Base-by-base conservation (phyloP, 2,113 vertebrate species). In the Hemichromis elongatus region DNA sequence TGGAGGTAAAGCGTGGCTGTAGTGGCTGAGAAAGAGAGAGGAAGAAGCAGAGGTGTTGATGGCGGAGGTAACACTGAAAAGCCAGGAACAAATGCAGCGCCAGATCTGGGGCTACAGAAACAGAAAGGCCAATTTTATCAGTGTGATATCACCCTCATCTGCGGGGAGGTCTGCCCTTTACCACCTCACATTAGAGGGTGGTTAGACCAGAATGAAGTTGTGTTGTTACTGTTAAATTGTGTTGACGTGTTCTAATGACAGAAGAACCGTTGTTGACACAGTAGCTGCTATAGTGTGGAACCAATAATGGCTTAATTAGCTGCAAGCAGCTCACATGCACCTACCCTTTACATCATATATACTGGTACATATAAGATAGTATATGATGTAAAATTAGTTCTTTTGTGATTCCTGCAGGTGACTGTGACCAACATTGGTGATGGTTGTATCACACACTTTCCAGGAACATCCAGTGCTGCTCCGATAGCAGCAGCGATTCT, bases 371-470 rank as follows among this genome's bases (percentile, higher is more conserved):
- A 6, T 66, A 54, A 54, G 28, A 30, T 50, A 28, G 28, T 50
- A 53, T 56, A 50, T 26, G 18, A 24, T 83, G 37, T n/a, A 53
- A 16, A 14, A 33, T 35, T 1, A 45, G 40, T 24, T 13, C 6
- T 80, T 53, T 37, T 82, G 14, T 96, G 96, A 93, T 92, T 95
- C 95, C 95, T 96, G 88, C 95, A 97, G 96, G 96, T 97, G 94
- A 97, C 95, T 90, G 95, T 96, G 85, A 96, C 96, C 94, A 96
- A 94, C 95, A 92, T 83, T 84, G 93, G 95, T 70, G 93, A 95
- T 89, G 96, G 92, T 78, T 94, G 93, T 45, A 28, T 94, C 90
- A 94, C 79, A 63, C 88, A 95, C 90, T 97, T 97, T 93, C 90
- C 89, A 53, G 94, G 95, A 82, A 96, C 90, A 79, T 90, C 90